These are phyloP conservation scores for Monopis laevigella DNA, from an alignment of 2,888 invertebrate genomes.

Conservation along the genomic window DNA sequence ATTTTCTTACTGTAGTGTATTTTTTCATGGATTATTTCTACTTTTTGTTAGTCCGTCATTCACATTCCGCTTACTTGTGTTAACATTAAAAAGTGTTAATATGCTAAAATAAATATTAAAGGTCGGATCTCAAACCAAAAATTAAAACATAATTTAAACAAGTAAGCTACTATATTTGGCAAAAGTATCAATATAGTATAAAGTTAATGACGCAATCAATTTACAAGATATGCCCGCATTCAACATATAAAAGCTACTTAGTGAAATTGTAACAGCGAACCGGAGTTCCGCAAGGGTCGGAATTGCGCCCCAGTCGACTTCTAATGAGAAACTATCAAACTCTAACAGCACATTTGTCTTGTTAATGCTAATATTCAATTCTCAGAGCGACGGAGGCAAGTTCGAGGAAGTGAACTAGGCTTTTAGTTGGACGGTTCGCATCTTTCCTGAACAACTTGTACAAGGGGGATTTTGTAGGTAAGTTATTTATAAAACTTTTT, in stretches of 20 bases:
- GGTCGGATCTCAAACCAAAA: neutral
- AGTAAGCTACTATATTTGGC: no score
- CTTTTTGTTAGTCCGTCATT: no score
- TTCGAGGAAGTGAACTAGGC: constrained; percentile 23
- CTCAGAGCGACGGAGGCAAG: constrained; percentile 26
- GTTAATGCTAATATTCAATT: constrained; percentile 55
- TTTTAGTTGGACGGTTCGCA: constrained; percentile 25
- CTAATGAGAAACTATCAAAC: constrained; percentile 59
- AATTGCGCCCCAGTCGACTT: constrained; percentile 13
- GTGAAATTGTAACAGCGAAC: constrained; percentile 9
- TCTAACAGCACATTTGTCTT: constrained; percentile 50
- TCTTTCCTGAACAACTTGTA: constrained; percentile 8
- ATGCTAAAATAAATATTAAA: neutral
- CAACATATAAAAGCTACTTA: constrained; percentile 5
- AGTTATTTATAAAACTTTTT: no score
- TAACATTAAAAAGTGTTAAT: no score
- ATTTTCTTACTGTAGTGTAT: no score
- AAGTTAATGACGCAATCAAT: neutral
- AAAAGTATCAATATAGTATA: no score
- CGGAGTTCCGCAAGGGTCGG: neutral
- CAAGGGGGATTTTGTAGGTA: neutral
- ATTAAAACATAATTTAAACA: no score
- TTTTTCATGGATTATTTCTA: no score
- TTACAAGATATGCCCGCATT: neutral
- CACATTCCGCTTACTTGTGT: no score